Base-by-base conservation (phyloP, 1,140 invertebrate genomes). In the Octopus bimaculoides region DNA sequence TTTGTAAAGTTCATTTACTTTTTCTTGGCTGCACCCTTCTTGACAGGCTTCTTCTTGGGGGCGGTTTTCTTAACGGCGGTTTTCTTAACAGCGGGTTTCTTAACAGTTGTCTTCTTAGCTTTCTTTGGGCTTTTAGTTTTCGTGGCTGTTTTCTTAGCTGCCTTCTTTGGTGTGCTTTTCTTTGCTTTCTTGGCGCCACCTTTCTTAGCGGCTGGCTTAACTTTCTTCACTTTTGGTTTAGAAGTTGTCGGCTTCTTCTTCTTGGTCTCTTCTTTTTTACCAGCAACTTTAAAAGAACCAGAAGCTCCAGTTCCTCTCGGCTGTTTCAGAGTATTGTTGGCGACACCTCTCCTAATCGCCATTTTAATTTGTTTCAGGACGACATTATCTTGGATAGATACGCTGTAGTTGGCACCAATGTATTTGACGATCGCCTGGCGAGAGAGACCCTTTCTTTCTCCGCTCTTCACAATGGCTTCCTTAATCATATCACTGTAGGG, bases 401-500 rank as follows among this genome's bases (percentile, higher is more conserved):
- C 85, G 56, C 86, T 90, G 86, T 86, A 89, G 85, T 88, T 88
- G 52, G 85, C 82, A 52, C 86, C 26, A 77, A 90, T 89, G 85
- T 90, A 89, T 75, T 89, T 90, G 5, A 89, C 79, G 66, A 90
- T 88, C 26, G 88, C 89, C 77, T 88, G 86, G 77, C 88, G 84
- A 17, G 86, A 88, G 3, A 89, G 89, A 77, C 88, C 88, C 56
- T 79, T 78, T 9, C 84, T 81, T 80, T 89, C 88, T 75, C 26
- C 26, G 26, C 26, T 41, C 26, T 41, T 41, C 26, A 41, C 26
- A 41, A 41, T 41, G 26, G 26, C 26, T 41, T 41, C 26, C 26
- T 41, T 41, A 41, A 41, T 41, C 26, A 41, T 41, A 41, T 41
- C 26, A 41, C 0, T 41, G 26, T 41, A 41, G 26, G 26, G 26